These are phyloP conservation scores for Eristalis arbustorum DNA, from an alignment of 2,888 invertebrate species.

Conservation along the genomic window DNA sequence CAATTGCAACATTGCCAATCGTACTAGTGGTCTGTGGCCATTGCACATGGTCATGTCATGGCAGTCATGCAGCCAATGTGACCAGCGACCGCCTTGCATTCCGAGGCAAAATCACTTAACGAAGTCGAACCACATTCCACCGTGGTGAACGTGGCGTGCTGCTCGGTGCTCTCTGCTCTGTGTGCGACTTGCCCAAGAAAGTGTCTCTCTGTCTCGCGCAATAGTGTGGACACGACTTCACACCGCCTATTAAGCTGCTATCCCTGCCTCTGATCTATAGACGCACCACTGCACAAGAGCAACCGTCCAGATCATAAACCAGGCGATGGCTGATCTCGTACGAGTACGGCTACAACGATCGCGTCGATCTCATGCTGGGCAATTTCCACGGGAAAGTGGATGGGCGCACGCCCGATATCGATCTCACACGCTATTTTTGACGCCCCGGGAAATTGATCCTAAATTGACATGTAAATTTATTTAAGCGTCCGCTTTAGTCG, in stretches of 20 bases:
- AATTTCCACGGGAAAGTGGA: slow-evolving; percentile 55
- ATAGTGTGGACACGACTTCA: slow-evolving; percentile 20
- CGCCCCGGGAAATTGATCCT: slow-evolving; percentile 71
- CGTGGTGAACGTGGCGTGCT: not conserved
- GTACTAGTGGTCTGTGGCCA: slow-evolving; percentile 8
- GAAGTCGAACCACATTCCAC: slow-evolving; percentile 45
- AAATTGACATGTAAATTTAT: slow-evolving; percentile 72
- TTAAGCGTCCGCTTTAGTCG: slow-evolving; percentile 61
- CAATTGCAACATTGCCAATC: slow-evolving; percentile 37
- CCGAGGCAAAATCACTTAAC: slow-evolving; percentile 46
- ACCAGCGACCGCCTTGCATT: slow-evolving; percentile 60
- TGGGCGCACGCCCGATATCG: slow-evolving; percentile 64
- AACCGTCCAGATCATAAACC: slow-evolving; percentile 17
- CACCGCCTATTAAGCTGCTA: slow-evolving; percentile 51
- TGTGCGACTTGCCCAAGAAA: not conserved
- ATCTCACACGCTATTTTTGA: slow-evolving; percentile 70
- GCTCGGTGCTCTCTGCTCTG: not conserved
- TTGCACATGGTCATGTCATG: slow-evolving; percentile 36
- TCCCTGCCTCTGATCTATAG: slow-evolving; percentile 33
- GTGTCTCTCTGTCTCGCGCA: slow-evolving; percentile 47
- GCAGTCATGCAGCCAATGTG: slow-evolving; percentile 33
- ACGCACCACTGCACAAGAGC: slow-evolving; percentile 12
- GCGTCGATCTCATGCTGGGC: slow-evolving; percentile 50
- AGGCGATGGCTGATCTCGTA: slow-evolving; percentile 45
- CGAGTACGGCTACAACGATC: slow-evolving; percentile 15